Evolutionary conservation across 2,797 vertebrate species (phyloP).

Genomic region (Cynopterus sphinx): DNA sequence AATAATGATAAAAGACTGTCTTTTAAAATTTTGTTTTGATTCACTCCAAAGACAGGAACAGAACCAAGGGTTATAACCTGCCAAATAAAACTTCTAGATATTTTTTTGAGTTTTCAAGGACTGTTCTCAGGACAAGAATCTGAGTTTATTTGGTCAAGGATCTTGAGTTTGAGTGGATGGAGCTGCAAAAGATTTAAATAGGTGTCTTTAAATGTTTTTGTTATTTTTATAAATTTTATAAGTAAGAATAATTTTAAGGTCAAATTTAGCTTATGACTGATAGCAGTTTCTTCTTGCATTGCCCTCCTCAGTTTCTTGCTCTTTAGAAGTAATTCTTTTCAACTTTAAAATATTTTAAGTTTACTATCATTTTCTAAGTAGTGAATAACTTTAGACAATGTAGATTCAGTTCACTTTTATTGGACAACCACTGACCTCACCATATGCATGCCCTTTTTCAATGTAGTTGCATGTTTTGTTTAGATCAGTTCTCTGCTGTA

Average conservation of each 20-base stretch:
- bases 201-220: background rate
- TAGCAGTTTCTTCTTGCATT: background rate
- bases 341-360: slow-evolving; percentile 24
- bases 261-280: background rate
- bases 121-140: background rate
- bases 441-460: background rate
- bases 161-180: background rate
- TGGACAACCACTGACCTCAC: background rate
- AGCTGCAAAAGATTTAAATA: background rate
- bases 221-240: background rate
- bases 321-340: background rate
- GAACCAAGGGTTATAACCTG: background rate
- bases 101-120: slow-evolving; percentile 24
- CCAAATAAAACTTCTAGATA: background rate
- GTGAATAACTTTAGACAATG: background rate
- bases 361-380: background rate
- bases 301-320: background rate
- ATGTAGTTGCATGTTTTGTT: background rate
- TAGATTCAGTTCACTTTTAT: background rate
- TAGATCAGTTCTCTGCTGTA: background rate
- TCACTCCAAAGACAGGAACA: background rate
- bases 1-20: background rate
- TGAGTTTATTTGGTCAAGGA: background rate
- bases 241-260: background rate
- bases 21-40: slow-evolving; percentile 3